Percentiles rank a stretch among this genome's conserved stretches.
Conservation (phyloP, 2,797 vertebrate species). For the Diplodus puntazzo region DNA sequence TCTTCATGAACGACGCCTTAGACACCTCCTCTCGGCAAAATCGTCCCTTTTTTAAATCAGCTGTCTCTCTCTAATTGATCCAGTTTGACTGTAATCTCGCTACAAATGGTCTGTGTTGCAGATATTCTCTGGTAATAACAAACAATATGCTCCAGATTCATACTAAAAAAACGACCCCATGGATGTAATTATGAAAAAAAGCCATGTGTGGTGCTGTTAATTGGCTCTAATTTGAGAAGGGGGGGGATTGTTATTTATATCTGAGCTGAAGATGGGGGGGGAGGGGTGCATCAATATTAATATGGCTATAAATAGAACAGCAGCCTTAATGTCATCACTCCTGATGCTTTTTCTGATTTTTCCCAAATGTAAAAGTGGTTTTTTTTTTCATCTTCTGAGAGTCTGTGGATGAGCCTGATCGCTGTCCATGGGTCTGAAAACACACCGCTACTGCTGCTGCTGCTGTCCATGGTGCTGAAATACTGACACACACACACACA, state of each 20-base stretch:
- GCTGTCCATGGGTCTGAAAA: conserved; percentile 59
- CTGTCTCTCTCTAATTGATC: neutral
- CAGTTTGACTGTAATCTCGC: conserved; percentile 9
- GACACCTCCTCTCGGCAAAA: conserved; percentile 22
- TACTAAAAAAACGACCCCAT: neutral
- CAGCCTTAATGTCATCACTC: conserved; percentile 67
- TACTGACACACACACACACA: no score
- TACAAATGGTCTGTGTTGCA: conserved; percentile 3
- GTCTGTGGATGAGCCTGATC: neutral
- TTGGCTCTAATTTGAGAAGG: conserved; percentile 41
- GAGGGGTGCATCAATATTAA: conserved; percentile 80
- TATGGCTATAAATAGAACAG: conserved; percentile 84
- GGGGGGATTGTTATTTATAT: conserved; percentile 71
- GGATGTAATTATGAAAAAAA: neutral
- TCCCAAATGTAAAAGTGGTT: neutral
- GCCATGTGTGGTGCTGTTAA: conserved; percentile 31
- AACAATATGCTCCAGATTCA: conserved; percentile 17
- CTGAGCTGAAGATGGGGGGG: conserved; percentile 42
- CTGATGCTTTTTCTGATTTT: conserved; percentile 27
- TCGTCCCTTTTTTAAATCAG: neutral
- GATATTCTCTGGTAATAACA: conserved; percentile 2
- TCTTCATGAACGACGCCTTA: conserved; percentile 29
- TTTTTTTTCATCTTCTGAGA: neutral
- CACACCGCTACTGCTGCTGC: no score
- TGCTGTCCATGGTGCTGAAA: conserved; percentile 61